phyloP scores from a whole-genome alignment of 2,797 vertebrate species.

The Pygocentrus nattereri region DNA sequence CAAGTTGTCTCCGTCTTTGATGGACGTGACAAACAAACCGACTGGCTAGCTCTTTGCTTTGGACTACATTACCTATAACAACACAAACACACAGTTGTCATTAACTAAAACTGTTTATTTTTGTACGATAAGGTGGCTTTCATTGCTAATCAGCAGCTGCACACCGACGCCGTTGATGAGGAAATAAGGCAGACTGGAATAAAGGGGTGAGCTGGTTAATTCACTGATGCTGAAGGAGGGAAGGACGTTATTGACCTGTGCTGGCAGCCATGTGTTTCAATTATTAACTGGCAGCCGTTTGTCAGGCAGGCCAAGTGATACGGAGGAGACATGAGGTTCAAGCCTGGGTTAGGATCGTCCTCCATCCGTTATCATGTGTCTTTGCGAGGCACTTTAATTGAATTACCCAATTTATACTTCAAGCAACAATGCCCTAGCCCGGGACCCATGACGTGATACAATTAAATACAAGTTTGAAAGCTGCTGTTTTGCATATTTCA shows the following conservation, averaged over 20 bases:
- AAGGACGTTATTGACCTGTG: slow-evolving; percentile 98
- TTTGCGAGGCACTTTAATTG: slow-evolving; percentile 98
- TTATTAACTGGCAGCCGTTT: slow-evolving; percentile 99
- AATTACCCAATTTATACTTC: slow-evolving; percentile 99
- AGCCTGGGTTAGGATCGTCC: slow-evolving; percentile 96
- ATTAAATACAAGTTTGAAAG: slow-evolving; percentile 97
- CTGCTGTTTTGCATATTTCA: slow-evolving; percentile 88
- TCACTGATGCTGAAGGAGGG: slow-evolving; percentile 77
- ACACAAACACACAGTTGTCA: slow-evolving; percentile 78
- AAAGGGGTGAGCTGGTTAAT: slow-evolving; percentile 96
- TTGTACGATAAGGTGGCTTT: slow-evolving; percentile 90
- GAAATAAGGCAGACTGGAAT: slow-evolving; percentile 87
- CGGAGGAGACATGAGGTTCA: slow-evolving; percentile 90
- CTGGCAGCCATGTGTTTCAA: slow-evolving; percentile 99
- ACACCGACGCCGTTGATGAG: slow-evolving; percentile 87
- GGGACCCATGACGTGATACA: slow-evolving; percentile 95
- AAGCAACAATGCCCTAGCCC: slow-evolving; percentile 95
- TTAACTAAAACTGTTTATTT: slow-evolving; percentile 85
- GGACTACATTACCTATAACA: slow-evolving; percentile 78
- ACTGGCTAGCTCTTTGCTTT: slow-evolving; percentile 75
- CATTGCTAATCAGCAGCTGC: slow-evolving; percentile 96
- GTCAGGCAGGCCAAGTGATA: slow-evolving; percentile 94
- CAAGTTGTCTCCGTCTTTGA: slow-evolving; percentile 50
- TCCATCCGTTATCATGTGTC: slow-evolving; percentile 99
- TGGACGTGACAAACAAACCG: slow-evolving; percentile 63